Evolutionary conservation across 2,797 vertebrate species (phyloP).

Genomic region (Dallia pectoralis): DNA sequence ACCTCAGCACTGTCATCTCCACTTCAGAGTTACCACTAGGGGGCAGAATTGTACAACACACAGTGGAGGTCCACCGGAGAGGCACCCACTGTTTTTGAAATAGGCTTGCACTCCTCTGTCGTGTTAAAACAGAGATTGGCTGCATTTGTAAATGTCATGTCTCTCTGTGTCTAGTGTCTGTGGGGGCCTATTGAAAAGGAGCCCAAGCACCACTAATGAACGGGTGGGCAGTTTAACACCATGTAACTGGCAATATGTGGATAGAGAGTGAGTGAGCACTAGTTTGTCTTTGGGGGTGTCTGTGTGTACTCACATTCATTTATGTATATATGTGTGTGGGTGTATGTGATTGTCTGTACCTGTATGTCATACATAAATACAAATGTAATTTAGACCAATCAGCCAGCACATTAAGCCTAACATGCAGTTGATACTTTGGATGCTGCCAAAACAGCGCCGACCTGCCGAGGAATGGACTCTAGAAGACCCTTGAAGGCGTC

Average conservation of each 20-base stretch:
- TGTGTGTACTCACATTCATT: background rate
- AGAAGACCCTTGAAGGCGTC: no score
- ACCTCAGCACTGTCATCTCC: background rate
- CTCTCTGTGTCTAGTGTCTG: conserved; percentile 20
- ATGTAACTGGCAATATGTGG: conserved; percentile 14
- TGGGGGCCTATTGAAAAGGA: conserved; percentile 37
- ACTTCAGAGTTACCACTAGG: conserved; percentile 51
- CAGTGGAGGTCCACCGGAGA: conserved; percentile 13
- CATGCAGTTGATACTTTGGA: no score
- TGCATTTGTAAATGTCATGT: conserved; percentile 46
- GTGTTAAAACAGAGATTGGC: conserved; percentile 49
- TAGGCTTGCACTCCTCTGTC: conserved; percentile 34
- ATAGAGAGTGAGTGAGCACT: background rate
- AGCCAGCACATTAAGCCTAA: no score
- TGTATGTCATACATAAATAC: no score
- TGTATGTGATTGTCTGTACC: no score
- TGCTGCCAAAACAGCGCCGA: no score
- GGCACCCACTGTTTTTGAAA: background rate
- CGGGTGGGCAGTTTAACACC: conserved; percentile 24
- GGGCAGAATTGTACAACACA: conserved; percentile 68
- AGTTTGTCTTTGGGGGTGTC: background rate
- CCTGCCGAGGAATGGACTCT: no score
- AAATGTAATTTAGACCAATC: no score
- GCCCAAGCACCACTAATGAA: conserved; percentile 35
- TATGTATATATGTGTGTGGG: background rate